Evolutionary conservation across 30 jellyfish, hydroid and myxozoan species (phyloP), one percentile per base, ranked within the genome.

Genomic region (Aurelia sp.): DNA sequence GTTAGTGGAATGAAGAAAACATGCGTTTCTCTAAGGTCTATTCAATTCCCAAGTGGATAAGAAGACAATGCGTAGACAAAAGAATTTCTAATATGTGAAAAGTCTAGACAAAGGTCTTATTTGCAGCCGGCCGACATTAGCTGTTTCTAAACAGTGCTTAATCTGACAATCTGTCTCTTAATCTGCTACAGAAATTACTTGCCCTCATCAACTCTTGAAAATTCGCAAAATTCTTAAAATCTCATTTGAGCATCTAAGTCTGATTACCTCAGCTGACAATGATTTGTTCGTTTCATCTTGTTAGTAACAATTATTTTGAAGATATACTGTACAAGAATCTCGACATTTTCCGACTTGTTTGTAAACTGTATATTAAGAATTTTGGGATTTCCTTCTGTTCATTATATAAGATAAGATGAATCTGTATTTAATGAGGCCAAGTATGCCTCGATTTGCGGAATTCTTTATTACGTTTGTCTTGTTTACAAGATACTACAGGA

Each of bases 41-140:
- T 76, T 64, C 77, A 72, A 18, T 41, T 22, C 60, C 50, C 19
- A 44, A 18, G 48, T 64, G 37, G 93, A 84, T 73, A 73, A 84
- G 93, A 72, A 63, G 40, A 71, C 68, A 84, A 84, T 63, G 20
- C 57, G 51, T n/a, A 71, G 69, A 84, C 73, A 57, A 44, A 48
- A 78, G 84, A 21, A 22, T 48, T 69, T 48, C 37, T 44, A 70
- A 76, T 84, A 53, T 51, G 40, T 60, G 65, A 44, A 84, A 57
- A 12, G 74, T 84, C 87, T 73, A 84, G 93, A 84, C 93, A 84
- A 72, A 78, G 55, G 35, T 11, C 57, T 27, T 20, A 61, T 59
- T 78, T 61, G 63, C 57, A 50, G 57, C 62, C 27, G 44, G 20
- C 62, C 79, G 21, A 23, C 23, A 11, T 15, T 17, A 31, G 33